Conservation (phyloP, 2,113 vertebrate genomes). For the Gila orcuttii region DNA sequence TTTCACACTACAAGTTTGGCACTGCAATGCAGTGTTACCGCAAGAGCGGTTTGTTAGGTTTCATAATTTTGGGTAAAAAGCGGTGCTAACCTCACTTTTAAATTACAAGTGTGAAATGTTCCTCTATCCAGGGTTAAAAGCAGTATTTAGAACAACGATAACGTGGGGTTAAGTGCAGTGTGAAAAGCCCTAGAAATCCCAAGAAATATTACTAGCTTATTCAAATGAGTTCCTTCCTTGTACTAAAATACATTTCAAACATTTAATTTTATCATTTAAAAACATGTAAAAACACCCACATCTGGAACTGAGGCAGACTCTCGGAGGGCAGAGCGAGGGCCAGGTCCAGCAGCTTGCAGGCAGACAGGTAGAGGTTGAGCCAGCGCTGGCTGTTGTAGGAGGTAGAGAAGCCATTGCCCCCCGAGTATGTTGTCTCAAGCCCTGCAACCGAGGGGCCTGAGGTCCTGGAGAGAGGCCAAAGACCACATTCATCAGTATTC, state of each 20-base stretch:
- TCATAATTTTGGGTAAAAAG: no score
- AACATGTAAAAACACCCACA: constrained; percentile 80
- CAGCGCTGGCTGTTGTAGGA: constrained; percentile 99
- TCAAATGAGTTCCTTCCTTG: not conserved
- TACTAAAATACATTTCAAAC: not conserved
- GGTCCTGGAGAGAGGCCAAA: constrained; percentile 75
- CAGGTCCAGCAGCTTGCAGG: constrained; percentile 98
- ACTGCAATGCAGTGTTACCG: no score
- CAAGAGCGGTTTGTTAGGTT: no score
- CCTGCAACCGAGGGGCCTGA: constrained; percentile 94
- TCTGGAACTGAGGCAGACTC: constrained; percentile 98
- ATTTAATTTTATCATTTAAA: not conserved
- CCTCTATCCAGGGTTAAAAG: no score
- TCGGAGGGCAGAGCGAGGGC: constrained; percentile 94
- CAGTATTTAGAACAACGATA: no score
- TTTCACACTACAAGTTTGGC: no score
- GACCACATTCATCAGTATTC: not conserved
- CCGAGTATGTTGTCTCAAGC: constrained; percentile 95
- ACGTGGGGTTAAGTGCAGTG: no score
- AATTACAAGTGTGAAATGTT: no score
- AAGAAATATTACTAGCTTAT: not conserved
- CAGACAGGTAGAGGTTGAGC: constrained; percentile 98
- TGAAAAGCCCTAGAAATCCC: no score
- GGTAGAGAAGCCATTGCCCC: constrained; percentile 96
- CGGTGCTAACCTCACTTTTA: no score